Conservation (phyloP, 2,888 invertebrate genomes). For the Drosophila sordidula region DNA sequence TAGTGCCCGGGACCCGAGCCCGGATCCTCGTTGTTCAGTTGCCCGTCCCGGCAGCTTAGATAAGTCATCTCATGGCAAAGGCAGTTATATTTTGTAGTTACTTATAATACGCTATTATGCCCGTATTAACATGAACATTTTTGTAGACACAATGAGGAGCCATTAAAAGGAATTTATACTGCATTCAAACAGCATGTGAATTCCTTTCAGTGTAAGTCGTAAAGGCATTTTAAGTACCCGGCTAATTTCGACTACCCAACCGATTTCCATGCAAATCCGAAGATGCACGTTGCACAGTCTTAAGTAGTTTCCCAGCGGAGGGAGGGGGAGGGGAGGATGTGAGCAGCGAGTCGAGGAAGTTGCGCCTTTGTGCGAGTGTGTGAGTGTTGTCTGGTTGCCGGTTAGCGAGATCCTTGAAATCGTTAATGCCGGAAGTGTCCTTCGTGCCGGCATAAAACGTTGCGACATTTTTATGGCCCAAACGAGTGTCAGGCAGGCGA, state of each 20-base stretch:
- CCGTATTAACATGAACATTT: not conserved
- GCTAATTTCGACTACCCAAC: slow-evolving; percentile 55
- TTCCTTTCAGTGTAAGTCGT: slow-evolving; percentile 43
- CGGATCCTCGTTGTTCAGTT: too few relatives aligned
- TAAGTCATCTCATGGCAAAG: not conserved
- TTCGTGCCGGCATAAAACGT: slow-evolving; percentile 72
- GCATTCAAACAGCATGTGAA: slow-evolving; percentile 11
- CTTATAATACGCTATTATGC: slow-evolving; percentile 3
- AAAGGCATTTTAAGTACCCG: slow-evolving; percentile 46
- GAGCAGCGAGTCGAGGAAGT: too few relatives aligned
- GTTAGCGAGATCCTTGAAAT: slow-evolving; percentile 47
- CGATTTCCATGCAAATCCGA: slow-evolving; percentile 42
- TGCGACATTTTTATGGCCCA: slow-evolving; percentile 78
- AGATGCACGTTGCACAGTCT: slow-evolving; percentile 28
- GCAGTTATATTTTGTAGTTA: not conserved
- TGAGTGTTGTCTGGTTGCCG: slow-evolving; percentile 4
- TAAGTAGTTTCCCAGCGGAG: slow-evolving; percentile 40
- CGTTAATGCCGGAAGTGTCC: slow-evolving; percentile 77
- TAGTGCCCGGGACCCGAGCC: too few relatives aligned
- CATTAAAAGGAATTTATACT: slow-evolving; percentile 14
- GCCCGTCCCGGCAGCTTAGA: not conserved
- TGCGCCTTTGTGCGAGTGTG: not conserved
- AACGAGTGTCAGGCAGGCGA: slow-evolving; percentile 59
- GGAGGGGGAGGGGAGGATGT: not conserved
- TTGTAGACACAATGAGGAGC: not conserved